Evolutionary conservation across 1,140 invertebrate species (phyloP).

Genomic region (Phymorhynchus buccinoides): DNA sequence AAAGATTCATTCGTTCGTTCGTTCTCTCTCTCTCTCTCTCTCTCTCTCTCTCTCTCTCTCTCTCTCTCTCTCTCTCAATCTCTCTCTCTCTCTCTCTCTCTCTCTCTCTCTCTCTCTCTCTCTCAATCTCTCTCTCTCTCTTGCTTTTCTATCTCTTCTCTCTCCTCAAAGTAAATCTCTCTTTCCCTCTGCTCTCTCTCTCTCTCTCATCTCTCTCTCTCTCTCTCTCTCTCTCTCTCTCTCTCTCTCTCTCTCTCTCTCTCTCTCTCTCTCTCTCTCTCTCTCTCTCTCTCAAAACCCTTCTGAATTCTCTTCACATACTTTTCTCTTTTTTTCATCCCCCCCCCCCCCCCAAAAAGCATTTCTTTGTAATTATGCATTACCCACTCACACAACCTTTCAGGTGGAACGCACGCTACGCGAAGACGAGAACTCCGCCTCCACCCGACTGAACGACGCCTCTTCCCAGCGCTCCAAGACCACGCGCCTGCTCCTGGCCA

Average conservation of each 20-base stretch:
- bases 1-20: too few relatives aligned
- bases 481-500: conserved; percentile 65
- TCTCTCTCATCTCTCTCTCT: too few relatives aligned
- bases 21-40: not conserved
- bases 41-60: conserved; percentile 13
- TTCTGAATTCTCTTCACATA: not conserved
- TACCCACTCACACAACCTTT: not conserved
- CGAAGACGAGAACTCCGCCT: conserved; percentile 46
- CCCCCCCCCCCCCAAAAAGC: too few relatives aligned
- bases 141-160: not conserved
- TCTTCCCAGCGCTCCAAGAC: conserved; percentile 57
- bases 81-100: not conserved
- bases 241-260: conserved; percentile 8
- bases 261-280: not conserved
- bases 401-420: conserved; percentile 34
- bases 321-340: too few relatives aligned
- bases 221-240: not conserved
- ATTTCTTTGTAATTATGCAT: too few relatives aligned
- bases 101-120: conserved; percentile 5
- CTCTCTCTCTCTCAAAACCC: not conserved
- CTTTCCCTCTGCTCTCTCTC: not conserved
- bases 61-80: not conserved
- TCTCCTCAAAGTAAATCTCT: too few relatives aligned
- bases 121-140: not conserved
- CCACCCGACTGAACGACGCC: conserved; percentile 42